Evolutionary conservation across 2,888 invertebrate genomes (phyloP).

Genomic region (Oscheius sp.): DNA sequence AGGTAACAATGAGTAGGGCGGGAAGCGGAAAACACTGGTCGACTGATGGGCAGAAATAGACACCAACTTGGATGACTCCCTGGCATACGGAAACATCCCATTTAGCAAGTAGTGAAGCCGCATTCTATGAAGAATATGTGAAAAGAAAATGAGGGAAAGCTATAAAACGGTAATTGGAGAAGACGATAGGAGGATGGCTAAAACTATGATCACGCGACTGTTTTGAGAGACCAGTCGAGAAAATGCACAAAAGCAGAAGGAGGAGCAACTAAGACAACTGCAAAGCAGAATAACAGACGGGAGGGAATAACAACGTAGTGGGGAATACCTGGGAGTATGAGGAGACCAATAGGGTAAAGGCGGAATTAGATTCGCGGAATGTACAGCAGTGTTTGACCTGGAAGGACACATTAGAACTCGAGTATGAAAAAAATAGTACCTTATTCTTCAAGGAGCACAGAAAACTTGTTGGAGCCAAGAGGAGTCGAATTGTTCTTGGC

Average conservation of each 20-base stretch:
- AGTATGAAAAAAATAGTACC: neutral
- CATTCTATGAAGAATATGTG: no score
- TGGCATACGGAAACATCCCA: no score
- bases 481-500: conserved; percentile 8
- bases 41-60: no score
- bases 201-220: no score
- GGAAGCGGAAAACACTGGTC: neutral
- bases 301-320: neutral
- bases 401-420: neutral
- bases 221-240: neutral
- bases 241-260: neutral
- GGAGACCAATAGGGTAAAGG: conserved; percentile 29
- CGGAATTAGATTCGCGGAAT: conserved; percentile 26
- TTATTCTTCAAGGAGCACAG: conserved; percentile 10
- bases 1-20: conserved; percentile 1
- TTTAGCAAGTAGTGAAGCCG: no score
- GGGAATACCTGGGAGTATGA: conserved; percentile 11
- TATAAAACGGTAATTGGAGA: no score
- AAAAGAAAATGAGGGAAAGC: no score
- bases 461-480: conserved; percentile 21
- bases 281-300: neutral
- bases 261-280: neutral
- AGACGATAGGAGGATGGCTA: no score
- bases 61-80: no score
- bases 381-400: conserved; percentile 22